Evolutionary conservation across 2,797 vertebrate species (phyloP), one percentile per base, ranked within the genome.

Genomic region (Nyctalus aviator): DNA sequence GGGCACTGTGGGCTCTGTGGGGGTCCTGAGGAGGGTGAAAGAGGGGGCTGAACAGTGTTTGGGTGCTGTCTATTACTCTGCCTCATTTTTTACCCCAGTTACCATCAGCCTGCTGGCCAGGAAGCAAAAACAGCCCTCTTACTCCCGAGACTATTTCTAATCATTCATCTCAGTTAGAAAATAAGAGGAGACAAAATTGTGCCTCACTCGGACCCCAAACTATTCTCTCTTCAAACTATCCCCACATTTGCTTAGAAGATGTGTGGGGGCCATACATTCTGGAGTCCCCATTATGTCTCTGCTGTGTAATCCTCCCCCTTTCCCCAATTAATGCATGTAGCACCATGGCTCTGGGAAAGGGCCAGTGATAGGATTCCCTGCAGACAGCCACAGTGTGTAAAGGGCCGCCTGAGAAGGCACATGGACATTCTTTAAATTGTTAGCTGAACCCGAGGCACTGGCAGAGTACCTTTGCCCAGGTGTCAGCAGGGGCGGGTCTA

Each of bases 211-310:
- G 8, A 59, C 25, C 23, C 10, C 25, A 44, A 72, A 78, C 14
- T 57, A 37, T 20, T 10, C 3, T 82, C 25, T 20, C 55, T 32
- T 13, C 41, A 35, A 79, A 84, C 4, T 30, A 15, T 35, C 27
- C 17, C 21, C 32, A 23, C 2, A 41, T 30, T 87, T 27, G 23
- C 48, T 37, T 68, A 66, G 44, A 88, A 44, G 66, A 79, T 44
- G 69, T 21, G 2, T 3, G 20, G 27, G 44, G 55, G 82, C 8
- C 2, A 17, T 8, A 35, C n/a, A n/a, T 8, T 4, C 4, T 8
- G 44, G 12, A 13, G 7, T 6, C 1, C 41, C 69, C 30, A 3
- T 12, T 13, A 0, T 0, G 14, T 6, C 68, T 68, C 20, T 23
- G 30, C 20, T 25, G 21, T 32, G 64, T 37, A 75, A 8, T 12